Evolutionary conservation across 2,113 vertebrate genomes (phyloP), one percentile per base, ranked within the genome.

Genomic region (Enhydra lutris): DNA sequence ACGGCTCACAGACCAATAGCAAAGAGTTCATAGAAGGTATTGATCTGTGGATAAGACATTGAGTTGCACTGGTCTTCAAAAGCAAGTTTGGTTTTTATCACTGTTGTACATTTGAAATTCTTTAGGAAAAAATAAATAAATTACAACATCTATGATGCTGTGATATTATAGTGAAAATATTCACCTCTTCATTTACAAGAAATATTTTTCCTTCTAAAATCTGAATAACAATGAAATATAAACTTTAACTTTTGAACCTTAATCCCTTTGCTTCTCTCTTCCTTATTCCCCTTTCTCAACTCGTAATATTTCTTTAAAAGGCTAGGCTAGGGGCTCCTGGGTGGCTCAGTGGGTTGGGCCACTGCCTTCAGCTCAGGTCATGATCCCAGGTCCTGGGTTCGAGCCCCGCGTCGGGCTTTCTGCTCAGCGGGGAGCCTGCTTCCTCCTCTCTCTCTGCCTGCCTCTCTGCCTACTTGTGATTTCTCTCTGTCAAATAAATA

Each of bases 51-150:
- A 73, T 59, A 94, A 85, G 61, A 92, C 21, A 69, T 55, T 81
- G 73, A n/a, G 26, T 47, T 74, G n/a, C 1, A n/a, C 11, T 85
- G 15, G 12, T 89, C 45, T 89, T 34, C 2, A 93, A 95, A 79
- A 89, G 24, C 14, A 88, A 95, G n/a, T 92, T 55, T 83, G 65
- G 78, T 73, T 94, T 83, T 85, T 87, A 67, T 69, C 10, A 45
- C 82, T 85, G 91, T 85, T 89, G 18, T 93, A 94, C 65, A 42
- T 59, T 95, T 91, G 92, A 81, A 79, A 84, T 71, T 71, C 59
- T 82, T 93, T 55, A 79, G 13, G 15, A 76, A 94, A 94, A 94
- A 93, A 36, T 85, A 94, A 86, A 20, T 26, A 79, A 57, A 42
- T 73, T 73, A 23, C 24, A 94, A 73, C 45, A 81, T 71, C 52